Percentiles rank a stretch among this genome's conserved stretches.
These are phyloP conservation scores for Brachirus orientalis DNA, from an alignment of 2,113 vertebrate species.

Conservation along the genomic window DNA sequence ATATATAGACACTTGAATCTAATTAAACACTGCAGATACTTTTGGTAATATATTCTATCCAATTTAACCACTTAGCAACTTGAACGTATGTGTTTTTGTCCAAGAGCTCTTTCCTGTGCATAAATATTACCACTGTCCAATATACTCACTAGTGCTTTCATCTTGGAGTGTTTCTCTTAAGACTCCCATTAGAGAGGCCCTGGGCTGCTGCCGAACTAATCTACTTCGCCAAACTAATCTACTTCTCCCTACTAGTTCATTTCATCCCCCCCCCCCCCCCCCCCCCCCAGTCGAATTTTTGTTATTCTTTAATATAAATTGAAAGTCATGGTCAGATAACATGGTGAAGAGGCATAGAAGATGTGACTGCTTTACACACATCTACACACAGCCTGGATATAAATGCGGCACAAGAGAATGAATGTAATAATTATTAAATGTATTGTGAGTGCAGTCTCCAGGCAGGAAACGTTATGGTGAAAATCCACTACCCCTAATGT, in stretches of 20 bases:
- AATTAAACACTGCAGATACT: slow-evolving; percentile 43
- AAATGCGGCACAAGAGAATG: slow-evolving; percentile 16
- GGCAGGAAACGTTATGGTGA: background rate
- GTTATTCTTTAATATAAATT: slow-evolving; percentile 46
- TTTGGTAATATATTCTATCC: slow-evolving; percentile 28
- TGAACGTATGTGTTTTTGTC: background rate
- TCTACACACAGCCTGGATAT: slow-evolving; percentile 6
- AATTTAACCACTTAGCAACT: slow-evolving; percentile 1
- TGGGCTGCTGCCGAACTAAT: slow-evolving; percentile 37
- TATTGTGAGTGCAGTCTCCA: slow-evolving; percentile 17
- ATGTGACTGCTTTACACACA: background rate
- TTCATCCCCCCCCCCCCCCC: too few relatives aligned
- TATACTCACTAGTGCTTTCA: slow-evolving; percentile 11
- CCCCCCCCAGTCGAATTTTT: slow-evolving; percentile 29
- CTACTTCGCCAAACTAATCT: slow-evolving; percentile 29
- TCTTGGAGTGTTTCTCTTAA: slow-evolving; percentile 19
- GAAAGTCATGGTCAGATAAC: slow-evolving; percentile 37
- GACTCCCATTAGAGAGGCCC: slow-evolving; percentile 33
- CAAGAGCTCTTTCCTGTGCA: background rate
- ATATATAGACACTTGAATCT: slow-evolving; percentile 31
- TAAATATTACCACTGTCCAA: slow-evolving; percentile 14
- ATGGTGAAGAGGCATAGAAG: slow-evolving; percentile 10
- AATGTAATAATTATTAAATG: background rate
- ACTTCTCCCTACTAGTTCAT: slow-evolving; percentile 25
- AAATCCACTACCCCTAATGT: slow-evolving; percentile 40